Base-by-base conservation (phyloP, 2,113 vertebrate genomes). In the Gallinago paraguaiae region DNA sequence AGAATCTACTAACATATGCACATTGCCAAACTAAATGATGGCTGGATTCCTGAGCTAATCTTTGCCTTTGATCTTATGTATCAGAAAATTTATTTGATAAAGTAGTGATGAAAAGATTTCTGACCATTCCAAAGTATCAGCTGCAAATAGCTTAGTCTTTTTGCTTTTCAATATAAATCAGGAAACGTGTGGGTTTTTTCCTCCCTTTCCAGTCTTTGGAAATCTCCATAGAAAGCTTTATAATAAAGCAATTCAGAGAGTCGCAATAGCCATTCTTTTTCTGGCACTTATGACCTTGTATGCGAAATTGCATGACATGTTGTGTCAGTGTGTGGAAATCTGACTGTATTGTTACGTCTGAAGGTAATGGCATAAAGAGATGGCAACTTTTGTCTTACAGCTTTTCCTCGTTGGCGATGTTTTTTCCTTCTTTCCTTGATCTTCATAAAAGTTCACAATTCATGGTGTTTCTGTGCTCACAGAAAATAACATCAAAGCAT, bases 71-170 rank as follows among this genome's bases (percentile, higher is more conserved):
- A 90, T 95, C 68, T 81, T 10, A 6, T 56, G 35, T 83, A 88
- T 74, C 54, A 86, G 72, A 94, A 93, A 78, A 90, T 81, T 83
- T 93, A 86, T 93, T 93, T 92, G 33, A 41, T 81, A 88, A 80
- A 86, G 63, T 25, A 82, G 31, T 17, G 85, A 77, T 81, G 71
- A 88, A 95, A 81, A 93, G 11, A 53, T 92, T 91, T 91, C 67
- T 86, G 70, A 46, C 50, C 15, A 15, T 93, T 90, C n/a, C 80
- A 59, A 91, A 90, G 19, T 86, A 88, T 89, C 59, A 80, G n/a
- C 46, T 88, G 37, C 59, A 93, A 86, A 86, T 31, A 86, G 59
- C 31, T 24, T 59, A 48, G 68, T 28, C 23, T 45, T 75, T 39
- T 60, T 88, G 50, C 54, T 67, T 90, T 92, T 93, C 30, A 48